Evolutionary conservation across 2,113 vertebrate genomes (phyloP).

Genomic region (Ia io): DNA sequence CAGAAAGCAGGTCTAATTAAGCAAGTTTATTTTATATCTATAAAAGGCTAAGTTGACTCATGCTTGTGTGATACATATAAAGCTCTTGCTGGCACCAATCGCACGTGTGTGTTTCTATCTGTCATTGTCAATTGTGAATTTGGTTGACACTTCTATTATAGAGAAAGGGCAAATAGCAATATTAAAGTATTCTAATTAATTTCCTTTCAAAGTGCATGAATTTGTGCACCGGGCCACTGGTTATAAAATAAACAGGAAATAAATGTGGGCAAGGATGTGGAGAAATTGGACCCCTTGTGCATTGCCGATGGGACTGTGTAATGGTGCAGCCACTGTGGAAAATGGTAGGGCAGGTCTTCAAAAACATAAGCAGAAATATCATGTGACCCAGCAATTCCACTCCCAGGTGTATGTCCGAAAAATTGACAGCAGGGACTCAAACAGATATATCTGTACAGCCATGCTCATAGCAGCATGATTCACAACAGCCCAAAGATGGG

Average conservation of each 20-base stretch:
- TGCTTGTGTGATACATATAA: fast-evolving
- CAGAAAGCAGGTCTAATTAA: too few relatives aligned
- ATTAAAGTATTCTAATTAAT: too few relatives aligned
- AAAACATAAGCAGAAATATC: neutral
- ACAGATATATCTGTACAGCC: neutral
- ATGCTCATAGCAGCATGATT: neutral
- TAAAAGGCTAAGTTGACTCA: too few relatives aligned
- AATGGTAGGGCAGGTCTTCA: neutral
- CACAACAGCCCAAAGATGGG: too few relatives aligned
- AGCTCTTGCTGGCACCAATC: too few relatives aligned
- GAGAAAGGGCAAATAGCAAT: too few relatives aligned
- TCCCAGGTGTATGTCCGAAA: neutral
- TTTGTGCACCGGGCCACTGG: too few relatives aligned
- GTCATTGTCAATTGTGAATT: too few relatives aligned
- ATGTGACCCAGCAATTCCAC: neutral
- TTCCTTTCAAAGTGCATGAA: too few relatives aligned
- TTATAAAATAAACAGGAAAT: neutral
- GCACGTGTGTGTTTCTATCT: too few relatives aligned
- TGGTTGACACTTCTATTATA: too few relatives aligned
- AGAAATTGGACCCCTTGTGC: neutral
- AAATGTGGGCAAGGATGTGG: neutral
- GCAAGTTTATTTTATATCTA: too few relatives aligned
- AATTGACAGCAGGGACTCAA: neutral
- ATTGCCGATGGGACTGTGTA: neutral
- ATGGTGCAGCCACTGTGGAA: neutral